Conservation (phyloP, 1,140 invertebrate genomes). For the Aphaenogaster ashmeadi region DNA sequence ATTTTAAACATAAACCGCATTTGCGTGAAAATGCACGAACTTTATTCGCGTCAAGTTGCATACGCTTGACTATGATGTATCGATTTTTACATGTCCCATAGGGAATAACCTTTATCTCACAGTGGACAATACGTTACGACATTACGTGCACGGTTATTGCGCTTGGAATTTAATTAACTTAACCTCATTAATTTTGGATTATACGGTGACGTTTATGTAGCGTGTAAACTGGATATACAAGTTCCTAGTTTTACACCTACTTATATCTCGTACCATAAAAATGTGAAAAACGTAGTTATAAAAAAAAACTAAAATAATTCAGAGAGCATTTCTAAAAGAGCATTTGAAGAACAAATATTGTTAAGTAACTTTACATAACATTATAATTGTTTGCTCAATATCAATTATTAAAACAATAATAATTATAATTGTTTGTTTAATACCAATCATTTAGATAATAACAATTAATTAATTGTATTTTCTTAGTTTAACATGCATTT, state of each 20-base stretch:
- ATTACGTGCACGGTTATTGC: slow-evolving; percentile 72
- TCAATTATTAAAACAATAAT: neutral
- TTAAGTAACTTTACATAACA: neutral
- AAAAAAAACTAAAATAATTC: neutral
- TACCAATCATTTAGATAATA: neutral
- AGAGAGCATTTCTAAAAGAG: neutral
- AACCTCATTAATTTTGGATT: slow-evolving; percentile 75
- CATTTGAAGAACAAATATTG: neutral
- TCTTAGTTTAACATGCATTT: neutral
- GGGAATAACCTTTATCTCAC: slow-evolving; percentile 72
- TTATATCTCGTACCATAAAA: neutral
- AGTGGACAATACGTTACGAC: slow-evolving; percentile 64
- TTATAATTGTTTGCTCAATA: neutral
- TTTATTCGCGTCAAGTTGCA: slow-evolving; percentile 27
- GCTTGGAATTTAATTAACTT: slow-evolving; percentile 77
- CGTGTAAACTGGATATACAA: slow-evolving; percentile 14
- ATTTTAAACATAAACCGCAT: neutral
- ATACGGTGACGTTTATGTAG: slow-evolving; percentile 16
- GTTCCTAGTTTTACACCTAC: neutral
- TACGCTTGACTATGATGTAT: slow-evolving; percentile 37
- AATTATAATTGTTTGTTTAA: neutral
- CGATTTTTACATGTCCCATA: slow-evolving; percentile 57
- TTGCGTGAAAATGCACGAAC: neutral
- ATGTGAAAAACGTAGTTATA: slow-evolving; percentile 1
- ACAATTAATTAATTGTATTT: neutral